Conservation (phyloP, 2,797 vertebrate species). For the Peromyscus eremicus region DNA sequence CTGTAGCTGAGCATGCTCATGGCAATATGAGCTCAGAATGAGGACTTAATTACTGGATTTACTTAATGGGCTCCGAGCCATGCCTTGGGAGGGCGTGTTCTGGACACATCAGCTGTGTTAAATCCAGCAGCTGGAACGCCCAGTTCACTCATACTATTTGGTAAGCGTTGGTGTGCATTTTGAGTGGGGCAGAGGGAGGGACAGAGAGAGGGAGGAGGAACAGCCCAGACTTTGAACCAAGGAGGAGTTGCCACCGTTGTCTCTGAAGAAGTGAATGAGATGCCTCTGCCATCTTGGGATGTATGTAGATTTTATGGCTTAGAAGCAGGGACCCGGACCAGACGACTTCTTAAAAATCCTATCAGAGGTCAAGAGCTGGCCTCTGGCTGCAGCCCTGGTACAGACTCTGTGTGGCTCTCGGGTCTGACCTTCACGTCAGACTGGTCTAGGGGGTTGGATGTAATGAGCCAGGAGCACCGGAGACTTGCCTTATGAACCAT, state of each 20-base stretch:
- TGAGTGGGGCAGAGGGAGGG: background rate
- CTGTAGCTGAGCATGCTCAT: background rate
- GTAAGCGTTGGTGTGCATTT: slow-evolving; percentile 8
- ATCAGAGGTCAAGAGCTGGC: background rate
- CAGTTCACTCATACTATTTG: background rate
- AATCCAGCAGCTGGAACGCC: slow-evolving; percentile 51
- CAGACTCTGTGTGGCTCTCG: background rate
- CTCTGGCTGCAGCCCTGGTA: background rate
- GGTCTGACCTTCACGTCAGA: background rate
- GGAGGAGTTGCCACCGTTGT: background rate
- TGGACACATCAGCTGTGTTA: slow-evolving; percentile 53
- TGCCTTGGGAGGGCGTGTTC: slow-evolving; percentile 45
- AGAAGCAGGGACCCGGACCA: background rate
- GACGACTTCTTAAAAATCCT: slow-evolving; percentile 17
- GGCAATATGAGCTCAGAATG: slow-evolving; percentile 62
- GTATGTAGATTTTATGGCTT: background rate
- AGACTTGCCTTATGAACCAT: background rate
- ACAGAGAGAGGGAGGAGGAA: background rate
- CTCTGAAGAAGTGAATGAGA: background rate
- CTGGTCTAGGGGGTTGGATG: rapidly evolving
- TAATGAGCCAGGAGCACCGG: background rate
- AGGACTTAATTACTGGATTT: slow-evolving; percentile 75
- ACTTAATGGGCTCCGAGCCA: slow-evolving; percentile 54
- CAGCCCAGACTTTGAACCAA: background rate
- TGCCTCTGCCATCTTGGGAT: background rate